Percentiles rank a stretch among this genome's conserved stretches.
Evolutionary conservation across 2,888 invertebrate species (phyloP).

Genomic region (Eutolmus rufibarbis): DNA sequence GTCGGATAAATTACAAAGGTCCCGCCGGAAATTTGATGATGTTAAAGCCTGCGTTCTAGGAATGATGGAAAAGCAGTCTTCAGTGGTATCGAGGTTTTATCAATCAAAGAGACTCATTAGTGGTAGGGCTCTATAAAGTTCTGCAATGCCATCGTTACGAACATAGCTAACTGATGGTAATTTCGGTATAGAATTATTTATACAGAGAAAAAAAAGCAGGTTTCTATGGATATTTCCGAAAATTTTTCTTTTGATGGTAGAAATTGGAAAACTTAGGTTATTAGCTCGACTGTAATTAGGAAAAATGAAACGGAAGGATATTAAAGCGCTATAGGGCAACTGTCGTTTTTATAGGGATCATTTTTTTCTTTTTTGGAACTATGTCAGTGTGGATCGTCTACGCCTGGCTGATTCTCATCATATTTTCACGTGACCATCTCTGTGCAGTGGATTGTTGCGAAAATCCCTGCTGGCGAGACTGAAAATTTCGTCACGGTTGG

Average conservation of each 20-base stretch:
- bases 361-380: background rate
- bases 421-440: background rate
- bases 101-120: background rate
- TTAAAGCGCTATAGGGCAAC: background rate
- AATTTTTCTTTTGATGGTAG: background rate
- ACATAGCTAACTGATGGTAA: background rate
- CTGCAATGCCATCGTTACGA: background rate
- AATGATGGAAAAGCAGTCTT: background rate
- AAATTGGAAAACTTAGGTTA: background rate
- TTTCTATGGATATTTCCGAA: background rate
- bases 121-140: background rate
- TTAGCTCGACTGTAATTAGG: background rate
- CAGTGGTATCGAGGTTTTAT: background rate
- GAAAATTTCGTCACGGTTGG: background rate
- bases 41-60: background rate
- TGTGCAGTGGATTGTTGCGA: background rate
- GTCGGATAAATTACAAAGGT: background rate
- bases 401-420: background rate
- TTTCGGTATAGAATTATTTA: background rate
- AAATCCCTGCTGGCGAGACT: background rate
- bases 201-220: background rate
- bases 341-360: background rate
- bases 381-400: background rate
- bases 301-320: background rate
- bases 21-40: background rate